phyloP scores from a whole-genome alignment of 2,888 invertebrate genomes.

The Phaonia tiefii region DNA sequence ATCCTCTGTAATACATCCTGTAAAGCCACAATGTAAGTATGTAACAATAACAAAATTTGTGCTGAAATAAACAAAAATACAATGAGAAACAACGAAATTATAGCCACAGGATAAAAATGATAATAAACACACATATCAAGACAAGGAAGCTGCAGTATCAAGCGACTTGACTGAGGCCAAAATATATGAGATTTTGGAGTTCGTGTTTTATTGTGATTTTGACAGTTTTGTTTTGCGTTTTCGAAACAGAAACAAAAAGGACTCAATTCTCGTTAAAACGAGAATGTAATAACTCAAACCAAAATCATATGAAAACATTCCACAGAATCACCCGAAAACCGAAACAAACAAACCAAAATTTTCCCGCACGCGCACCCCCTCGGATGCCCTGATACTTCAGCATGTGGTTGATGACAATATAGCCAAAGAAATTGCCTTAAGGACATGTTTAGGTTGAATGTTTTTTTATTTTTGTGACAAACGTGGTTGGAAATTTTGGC shows the following conservation, averaged over 20 bases:
- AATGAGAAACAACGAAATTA: constrained; percentile 14
- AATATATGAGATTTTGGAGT: too few species aligned
- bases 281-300: constrained; percentile 55
- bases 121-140: constrained; percentile 15
- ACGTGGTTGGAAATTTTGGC: too few species aligned
- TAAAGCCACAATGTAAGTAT: too few species aligned
- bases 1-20: too few species aligned
- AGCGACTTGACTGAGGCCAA: too few species aligned
- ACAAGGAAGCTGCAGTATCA: too few species aligned
- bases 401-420: constrained; percentile 36
- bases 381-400: neutral
- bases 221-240: too few species aligned
- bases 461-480: too few species aligned
- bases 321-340: neutral
- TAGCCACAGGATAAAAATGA: constrained; percentile 36
- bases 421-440: constrained; percentile 37
- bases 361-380: neutral
- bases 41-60: neutral
- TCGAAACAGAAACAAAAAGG: too few species aligned
- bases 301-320: constrained; percentile 2
- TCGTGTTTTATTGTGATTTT: too few species aligned
- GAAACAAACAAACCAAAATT: neutral
- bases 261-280: constrained; percentile 53
- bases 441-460: constrained; percentile 46
- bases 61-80: constrained; percentile 26